A percentile compares a stretch with the other conserved stretches of the same genome.
These are phyloP conservation scores for Xyrauchen texanus DNA, from an alignment of 2,113 vertebrate genomes.

Conservation along the genomic window DNA sequence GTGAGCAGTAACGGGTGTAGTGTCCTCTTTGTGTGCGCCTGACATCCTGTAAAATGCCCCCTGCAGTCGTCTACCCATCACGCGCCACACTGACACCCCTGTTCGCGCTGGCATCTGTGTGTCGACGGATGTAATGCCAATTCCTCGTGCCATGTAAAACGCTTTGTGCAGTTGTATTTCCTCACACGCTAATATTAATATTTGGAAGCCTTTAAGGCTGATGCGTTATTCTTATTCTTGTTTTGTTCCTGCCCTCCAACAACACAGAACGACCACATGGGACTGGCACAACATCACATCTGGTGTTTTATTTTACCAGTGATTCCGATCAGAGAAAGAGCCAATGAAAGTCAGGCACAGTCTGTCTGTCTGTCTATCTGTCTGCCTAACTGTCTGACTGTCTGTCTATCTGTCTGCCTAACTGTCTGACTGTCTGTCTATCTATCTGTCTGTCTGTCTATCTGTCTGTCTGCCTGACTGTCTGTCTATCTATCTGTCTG, in stretches of 20 bases:
- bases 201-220: slow-evolving; percentile 56
- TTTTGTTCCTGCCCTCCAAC: slow-evolving; percentile 55
- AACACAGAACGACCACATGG: slow-evolving; percentile 21
- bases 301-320: slow-evolving; percentile 25
- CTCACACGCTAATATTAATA: slow-evolving; percentile 53
- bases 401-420: too few relatives aligned
- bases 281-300: slow-evolving; percentile 38
- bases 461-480: too few relatives aligned
- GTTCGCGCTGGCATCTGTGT: slow-evolving; percentile 33
- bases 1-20: slow-evolving; percentile 36
- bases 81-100: slow-evolving; percentile 27
- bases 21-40: slow-evolving; percentile 35
- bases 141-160: slow-evolving; percentile 48
- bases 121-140: slow-evolving; percentile 47
- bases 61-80: slow-evolving; percentile 35
- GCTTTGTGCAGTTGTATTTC: slow-evolving; percentile 40
- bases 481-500: too few relatives aligned
- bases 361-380: too few relatives aligned
- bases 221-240: slow-evolving; percentile 55
- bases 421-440: too few relatives aligned
- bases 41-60: slow-evolving; percentile 38
- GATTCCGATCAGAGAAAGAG: not conserved
- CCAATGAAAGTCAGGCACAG: not conserved
- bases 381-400: too few relatives aligned
- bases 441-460: too few relatives aligned